Evolutionary conservation across 2,113 vertebrate genomes (phyloP), one percentile per base, ranked within the genome.

Genomic region (Dicentrarchus labrax): DNA sequence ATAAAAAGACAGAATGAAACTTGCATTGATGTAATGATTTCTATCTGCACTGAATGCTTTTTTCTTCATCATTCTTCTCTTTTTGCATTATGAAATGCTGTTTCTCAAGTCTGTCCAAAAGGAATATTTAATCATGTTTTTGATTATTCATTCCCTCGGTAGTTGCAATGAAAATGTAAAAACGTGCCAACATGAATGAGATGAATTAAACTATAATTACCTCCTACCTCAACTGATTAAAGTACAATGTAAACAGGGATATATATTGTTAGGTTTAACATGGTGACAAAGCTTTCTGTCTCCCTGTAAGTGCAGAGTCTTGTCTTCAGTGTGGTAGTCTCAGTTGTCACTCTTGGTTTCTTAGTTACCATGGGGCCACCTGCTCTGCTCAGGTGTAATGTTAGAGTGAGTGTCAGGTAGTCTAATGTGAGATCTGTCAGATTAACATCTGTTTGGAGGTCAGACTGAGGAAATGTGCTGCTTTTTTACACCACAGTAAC

Each of bases 371-470:
- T 12, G 57, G 76, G 84, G 73, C 61, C 83, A 78, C 81, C 84
- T 61, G 61, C 36, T 78, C 73, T 71, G 48, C 87, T 82, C 90
- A 92, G 91, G 92, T 92, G 89, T 93, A 86, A 90, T 66, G 54
- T 50, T 82, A 82, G 84, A 80, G 77, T 57, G 61, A 90, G 89
- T 93, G 86, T 88, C 93, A 92, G 91, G 93, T 95, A 80, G 72
- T 69, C 86, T 41, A 74, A 89, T 65, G 71, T 75, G 59, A 93
- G 76, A 82, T 78, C 73, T 80, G 75, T 71, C 61, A 69, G 47
- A 72, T 70, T 64, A 82, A 47, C 47, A 38, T 84, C 38, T 76
- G 68, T 65, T 75, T 54, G 77, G 43, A 60, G 53, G 39, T 57
- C 21, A 65, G 69, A 65, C 76, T 51, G 56, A 80, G 57, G 72